Percentiles rank a stretch among this genome's conserved stretches.
These are phyloP conservation scores for Actinia equina DNA, from an alignment of 64 coral and sea anemone genomes.

Conservation along the genomic window DNA sequence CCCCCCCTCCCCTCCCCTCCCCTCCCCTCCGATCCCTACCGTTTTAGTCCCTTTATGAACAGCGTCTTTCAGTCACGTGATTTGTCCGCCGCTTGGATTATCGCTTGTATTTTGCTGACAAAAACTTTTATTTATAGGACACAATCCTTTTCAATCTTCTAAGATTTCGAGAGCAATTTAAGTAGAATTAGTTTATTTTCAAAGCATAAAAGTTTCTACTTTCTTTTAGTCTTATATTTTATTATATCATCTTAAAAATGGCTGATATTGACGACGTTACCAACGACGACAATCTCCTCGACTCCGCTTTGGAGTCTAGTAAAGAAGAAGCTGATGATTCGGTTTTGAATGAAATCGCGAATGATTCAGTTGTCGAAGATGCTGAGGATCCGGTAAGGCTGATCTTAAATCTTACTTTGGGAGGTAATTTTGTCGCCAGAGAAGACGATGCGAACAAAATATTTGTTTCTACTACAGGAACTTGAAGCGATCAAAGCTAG, in stretches of 20 bases:
- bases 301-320: conserved; percentile 60
- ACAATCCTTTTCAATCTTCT: conserved; percentile 2
- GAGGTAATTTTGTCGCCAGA: neutral
- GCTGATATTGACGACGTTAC: conserved; percentile 81
- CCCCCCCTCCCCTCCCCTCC: neutral
- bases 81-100: neutral
- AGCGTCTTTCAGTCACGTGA: neutral
- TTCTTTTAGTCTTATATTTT: conserved; percentile 58
- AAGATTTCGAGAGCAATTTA: neutral
- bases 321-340: conserved; percentile 88
- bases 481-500: conserved; percentile 99
- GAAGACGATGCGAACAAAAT: too few species aligned
- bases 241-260: conserved; percentile 46
- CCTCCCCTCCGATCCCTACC: too few species aligned
- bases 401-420: neutral
- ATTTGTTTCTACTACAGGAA: conserved; percentile 58
- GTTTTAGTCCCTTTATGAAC: neutral
- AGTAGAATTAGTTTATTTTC: neutral
- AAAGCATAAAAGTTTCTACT: neutral
- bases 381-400: conserved; percentile 80
- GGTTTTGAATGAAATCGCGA: conserved; percentile 68
- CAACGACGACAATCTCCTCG: conserved; percentile 78
- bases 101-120: neutral
- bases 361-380: conserved; percentile 77
- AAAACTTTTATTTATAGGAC: neutral